These are phyloP conservation scores for Plecotus auritus DNA, from an alignment of 2,113 vertebrate species.

Conservation along the genomic window DNA sequence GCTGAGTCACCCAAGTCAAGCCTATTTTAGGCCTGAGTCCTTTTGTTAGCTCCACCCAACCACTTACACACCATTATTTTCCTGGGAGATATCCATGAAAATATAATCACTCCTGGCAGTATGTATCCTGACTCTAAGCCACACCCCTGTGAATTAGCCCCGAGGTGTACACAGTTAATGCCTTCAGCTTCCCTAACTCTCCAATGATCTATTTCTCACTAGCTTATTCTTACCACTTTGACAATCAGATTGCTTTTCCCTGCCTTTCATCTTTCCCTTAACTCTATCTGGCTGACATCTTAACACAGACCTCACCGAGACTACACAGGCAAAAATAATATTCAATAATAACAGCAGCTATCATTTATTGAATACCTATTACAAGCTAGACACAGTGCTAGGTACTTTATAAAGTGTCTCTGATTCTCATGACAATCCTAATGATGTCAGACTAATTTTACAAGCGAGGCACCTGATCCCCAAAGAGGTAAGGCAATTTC, in stretches of 20 bases:
- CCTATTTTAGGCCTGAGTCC: not conserved
- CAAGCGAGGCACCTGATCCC: not conserved
- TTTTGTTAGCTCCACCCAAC: not conserved
- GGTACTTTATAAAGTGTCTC: conserved; percentile 20
- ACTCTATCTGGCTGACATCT: not conserved
- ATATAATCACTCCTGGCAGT: not conserved
- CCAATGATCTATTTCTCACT: not conserved
- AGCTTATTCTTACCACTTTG: conserved; percentile 12
- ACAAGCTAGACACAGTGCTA: not conserved
- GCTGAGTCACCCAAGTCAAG: not conserved
- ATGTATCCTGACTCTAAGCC: not conserved
- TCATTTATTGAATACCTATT: not conserved
- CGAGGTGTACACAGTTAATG: not conserved
- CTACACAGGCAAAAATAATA: not conserved
- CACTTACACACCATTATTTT: not conserved
- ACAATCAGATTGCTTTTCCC: not conserved
- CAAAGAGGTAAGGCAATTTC: conserved; percentile 24
- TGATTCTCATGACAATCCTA: conserved; percentile 8
- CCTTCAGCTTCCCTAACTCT: not conserved
- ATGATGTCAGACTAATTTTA: conserved; percentile 39
- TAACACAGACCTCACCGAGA: conserved; percentile 20
- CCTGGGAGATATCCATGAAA: not conserved
- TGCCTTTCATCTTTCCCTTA: not conserved
- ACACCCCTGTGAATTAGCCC: not conserved
- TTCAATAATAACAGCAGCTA: not conserved